Base-by-base conservation (phyloP, 2,113 vertebrate genomes). In the Brachirus orientalis region DNA sequence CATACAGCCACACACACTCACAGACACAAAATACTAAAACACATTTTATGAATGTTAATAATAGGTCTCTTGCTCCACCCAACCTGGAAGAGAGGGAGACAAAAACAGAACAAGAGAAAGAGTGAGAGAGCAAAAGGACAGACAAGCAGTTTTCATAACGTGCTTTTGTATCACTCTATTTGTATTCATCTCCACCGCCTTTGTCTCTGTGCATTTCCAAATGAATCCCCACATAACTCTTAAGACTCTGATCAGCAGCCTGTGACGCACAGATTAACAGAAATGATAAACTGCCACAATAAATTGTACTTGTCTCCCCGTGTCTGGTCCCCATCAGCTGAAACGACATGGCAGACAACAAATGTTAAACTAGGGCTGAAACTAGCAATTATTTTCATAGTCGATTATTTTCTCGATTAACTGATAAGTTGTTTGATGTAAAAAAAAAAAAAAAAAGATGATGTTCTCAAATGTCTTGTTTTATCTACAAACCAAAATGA, bases 41-140 rank as follows among this genome's bases (percentile, higher is more conserved):
- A 84, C 63, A 72, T 83, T 82, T 71, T 56, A 59, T 74, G 54
- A 82, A 66, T 55, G 73, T 91, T 91, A 96, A 91, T 96, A 95
- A 91, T 95, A 95, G 0, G 95, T 94, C 85, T 96, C 94, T 69
- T 2, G 86, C 79, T 95, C 94, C 86, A 96, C 85, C 95, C 95
- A 96, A 74, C 95, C 95, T 96, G 85, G 22, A 88, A 85, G 81
- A 90, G 63, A 86, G 70, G 59, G 33, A 86, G 56, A 82, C 14
- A 79, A 44, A 74, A 35, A 65, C 3, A 74, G 51, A 74, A 19
- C n/a, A 12, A 80, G 8, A 71, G 9, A 75, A 40, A 81, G 37
- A 71, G 61, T 66, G 38, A 82, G 33, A 66, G 22, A 73, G n/a
- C n/a, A n/a, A n/a, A n/a, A n/a, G n/a, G 13, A 79, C 79, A 87